phyloP scores from a whole-genome alignment of 2,888 invertebrate genomes.

The Dioctria linearis region DNA sequence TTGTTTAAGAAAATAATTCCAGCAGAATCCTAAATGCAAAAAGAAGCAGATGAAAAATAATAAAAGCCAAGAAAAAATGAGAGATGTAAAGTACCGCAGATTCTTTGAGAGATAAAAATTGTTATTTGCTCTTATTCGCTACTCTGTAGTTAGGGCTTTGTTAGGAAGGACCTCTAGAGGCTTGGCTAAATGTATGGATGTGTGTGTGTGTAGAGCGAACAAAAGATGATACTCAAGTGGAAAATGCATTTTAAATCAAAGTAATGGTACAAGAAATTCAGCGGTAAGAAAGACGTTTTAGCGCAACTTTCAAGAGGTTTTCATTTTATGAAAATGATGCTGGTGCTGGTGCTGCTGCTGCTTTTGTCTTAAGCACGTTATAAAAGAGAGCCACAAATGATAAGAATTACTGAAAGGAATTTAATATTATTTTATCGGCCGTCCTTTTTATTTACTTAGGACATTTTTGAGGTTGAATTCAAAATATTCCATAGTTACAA shows the following conservation, averaged over 20 bases:
- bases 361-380: no score
- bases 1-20: slow-evolving; percentile 1
- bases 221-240: slow-evolving; percentile 29
- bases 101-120: slow-evolving; percentile 32
- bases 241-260: slow-evolving; percentile 39
- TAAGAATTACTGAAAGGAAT: no score
- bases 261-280: slow-evolving; percentile 25
- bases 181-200: background rate
- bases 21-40: slow-evolving; percentile 4
- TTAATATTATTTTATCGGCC: no score
- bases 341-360: background rate
- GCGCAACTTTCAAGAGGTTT: background rate
- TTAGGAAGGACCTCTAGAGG: background rate
- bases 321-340: background rate
- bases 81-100: slow-evolving; percentile 9
- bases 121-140: background rate
- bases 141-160: background rate
- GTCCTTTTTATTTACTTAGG: no score
- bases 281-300: slow-evolving; percentile 10
- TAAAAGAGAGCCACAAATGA: no score
- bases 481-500: no score
- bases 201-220: background rate
- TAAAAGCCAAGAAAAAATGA: slow-evolving; percentile 9
- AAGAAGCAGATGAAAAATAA: background rate
- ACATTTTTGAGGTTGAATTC: no score